A percentile compares a stretch with the other conserved stretches of the same genome.
Evolutionary conservation across 2,113 vertebrate genomes (phyloP).

Genomic region (Beaufortia kweichowensis): DNA sequence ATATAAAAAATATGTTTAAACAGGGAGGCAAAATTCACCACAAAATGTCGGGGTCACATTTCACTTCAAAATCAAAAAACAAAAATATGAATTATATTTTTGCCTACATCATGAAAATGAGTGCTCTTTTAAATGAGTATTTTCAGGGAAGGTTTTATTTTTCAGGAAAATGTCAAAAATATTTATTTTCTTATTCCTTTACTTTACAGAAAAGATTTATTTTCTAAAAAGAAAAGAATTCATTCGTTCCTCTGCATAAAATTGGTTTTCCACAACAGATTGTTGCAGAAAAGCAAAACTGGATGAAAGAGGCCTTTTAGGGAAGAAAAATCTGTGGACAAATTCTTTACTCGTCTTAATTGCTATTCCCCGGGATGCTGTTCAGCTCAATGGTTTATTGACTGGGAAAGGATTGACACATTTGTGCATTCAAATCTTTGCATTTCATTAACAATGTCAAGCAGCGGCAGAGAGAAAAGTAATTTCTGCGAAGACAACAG

Average conservation of each 20-base stretch:
- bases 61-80: not conserved
- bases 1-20: not conserved
- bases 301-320: not conserved
- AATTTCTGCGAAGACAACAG: slow-evolving; percentile 2
- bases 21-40: not conserved
- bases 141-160: too few species aligned
- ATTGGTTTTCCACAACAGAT: too few species aligned
- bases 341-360: not conserved
- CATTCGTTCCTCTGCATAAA: too few species aligned
- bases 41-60: not conserved
- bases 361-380: slow-evolving; percentile 13
- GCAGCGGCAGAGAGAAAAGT: not conserved
- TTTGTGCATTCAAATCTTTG: slow-evolving; percentile 26
- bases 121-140: too few species aligned
- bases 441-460: slow-evolving; percentile 29
- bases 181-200: too few species aligned
- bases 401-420: slow-evolving; percentile 17
- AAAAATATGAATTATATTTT: not conserved
- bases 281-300: not conserved
- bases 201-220: too few species aligned
- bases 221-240: too few species aligned
- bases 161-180: too few species aligned
- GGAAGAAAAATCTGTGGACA: not conserved
- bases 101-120: too few species aligned
- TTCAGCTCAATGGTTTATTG: slow-evolving; percentile 34